phyloP scores from a whole-genome alignment of 2,888 invertebrate genomes.

The Scaptodrosophila latifasciaeformis region DNA sequence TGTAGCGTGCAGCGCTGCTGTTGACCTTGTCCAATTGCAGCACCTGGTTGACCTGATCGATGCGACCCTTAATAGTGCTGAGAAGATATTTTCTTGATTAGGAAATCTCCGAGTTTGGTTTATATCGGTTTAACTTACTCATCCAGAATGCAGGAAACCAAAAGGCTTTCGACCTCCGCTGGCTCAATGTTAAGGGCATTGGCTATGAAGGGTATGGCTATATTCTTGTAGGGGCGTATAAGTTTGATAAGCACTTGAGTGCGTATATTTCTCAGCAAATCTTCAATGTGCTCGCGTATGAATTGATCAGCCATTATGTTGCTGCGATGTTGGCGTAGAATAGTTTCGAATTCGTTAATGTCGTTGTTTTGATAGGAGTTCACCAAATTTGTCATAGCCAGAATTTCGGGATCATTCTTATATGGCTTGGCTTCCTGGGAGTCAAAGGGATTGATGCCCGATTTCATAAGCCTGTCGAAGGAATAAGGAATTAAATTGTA shows the following conservation, averaged over 20 bases:
- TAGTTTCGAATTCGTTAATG: constrained; percentile 97
- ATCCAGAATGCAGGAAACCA: constrained; percentile 98
- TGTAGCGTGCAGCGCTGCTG: constrained; percentile 89
- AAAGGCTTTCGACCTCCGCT: constrained; percentile 94
- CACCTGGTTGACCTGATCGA: constrained; percentile 96
- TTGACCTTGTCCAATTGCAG: constrained; percentile 89
- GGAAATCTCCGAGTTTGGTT: too few relatives aligned
- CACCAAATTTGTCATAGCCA: constrained; percentile 99
- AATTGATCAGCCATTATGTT: constrained; percentile 99
- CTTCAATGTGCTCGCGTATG: constrained; percentile 99
- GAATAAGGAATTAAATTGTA: not conserved
- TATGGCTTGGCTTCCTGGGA: constrained; percentile 99
- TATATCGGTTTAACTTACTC: constrained; percentile 81
- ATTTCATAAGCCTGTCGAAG: constrained; percentile 93
- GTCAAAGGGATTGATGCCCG: constrained; percentile 99
- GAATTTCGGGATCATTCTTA: constrained; percentile 98
- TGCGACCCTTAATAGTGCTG: constrained; percentile 89
- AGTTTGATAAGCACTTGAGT: constrained; percentile 98
- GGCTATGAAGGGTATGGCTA: constrained; percentile 98
- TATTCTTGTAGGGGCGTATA: constrained; percentile 98
- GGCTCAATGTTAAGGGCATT: constrained; percentile 94
- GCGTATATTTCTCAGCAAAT: constrained; percentile 94
- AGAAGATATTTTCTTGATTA: not conserved
- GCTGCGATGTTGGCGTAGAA: constrained; percentile 92
- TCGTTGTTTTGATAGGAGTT: constrained; percentile 98